phyloP scores from a whole-genome alignment of 2,113 vertebrate species.

The Vombatus ursinus region DNA sequence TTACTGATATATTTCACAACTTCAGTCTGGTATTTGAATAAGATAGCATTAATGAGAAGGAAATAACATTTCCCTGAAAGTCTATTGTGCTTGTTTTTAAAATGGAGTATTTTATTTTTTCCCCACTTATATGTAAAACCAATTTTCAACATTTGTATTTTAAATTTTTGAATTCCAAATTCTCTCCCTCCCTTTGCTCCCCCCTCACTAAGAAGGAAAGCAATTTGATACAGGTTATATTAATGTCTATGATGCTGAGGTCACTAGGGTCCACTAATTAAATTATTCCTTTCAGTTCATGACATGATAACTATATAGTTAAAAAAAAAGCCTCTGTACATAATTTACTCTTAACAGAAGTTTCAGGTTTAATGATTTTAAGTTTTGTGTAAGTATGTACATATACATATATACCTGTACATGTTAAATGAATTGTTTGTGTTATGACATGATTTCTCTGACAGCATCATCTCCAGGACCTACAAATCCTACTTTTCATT shows the following conservation, averaged over 20 bases:
- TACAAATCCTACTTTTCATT: neutral
- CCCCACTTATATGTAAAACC: neutral
- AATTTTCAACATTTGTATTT: neutral
- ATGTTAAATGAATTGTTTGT: conserved; percentile 54
- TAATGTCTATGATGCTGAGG: conserved; percentile 1
- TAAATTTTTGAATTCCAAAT: neutral
- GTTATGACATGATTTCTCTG: neutral
- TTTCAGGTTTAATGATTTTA: conserved; percentile 66
- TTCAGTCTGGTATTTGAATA: conserved; percentile 48
- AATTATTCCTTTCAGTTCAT: conserved; percentile 44
- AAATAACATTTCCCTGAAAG: neutral
- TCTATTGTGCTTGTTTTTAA: neutral
- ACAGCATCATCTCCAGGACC: neutral
- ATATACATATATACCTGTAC: conserved; percentile 57
- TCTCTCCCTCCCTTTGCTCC: neutral
- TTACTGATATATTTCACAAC: conserved; percentile 49
- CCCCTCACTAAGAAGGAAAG: neutral
- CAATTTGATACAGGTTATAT: neutral
- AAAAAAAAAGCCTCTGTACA: conserved; percentile 43
- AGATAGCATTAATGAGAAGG: conserved; percentile 22
- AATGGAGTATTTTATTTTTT: neutral
- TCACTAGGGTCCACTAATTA: conserved; percentile 47
- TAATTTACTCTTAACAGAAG: conserved; percentile 65
- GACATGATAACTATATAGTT: conserved; percentile 43
- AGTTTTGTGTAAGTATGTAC: conserved; percentile 51